Percentiles rank a stretch among this genome's conserved stretches.
Conservation (phyloP, 2,113 vertebrate species). For the Sakesphorus luctuosus region DNA sequence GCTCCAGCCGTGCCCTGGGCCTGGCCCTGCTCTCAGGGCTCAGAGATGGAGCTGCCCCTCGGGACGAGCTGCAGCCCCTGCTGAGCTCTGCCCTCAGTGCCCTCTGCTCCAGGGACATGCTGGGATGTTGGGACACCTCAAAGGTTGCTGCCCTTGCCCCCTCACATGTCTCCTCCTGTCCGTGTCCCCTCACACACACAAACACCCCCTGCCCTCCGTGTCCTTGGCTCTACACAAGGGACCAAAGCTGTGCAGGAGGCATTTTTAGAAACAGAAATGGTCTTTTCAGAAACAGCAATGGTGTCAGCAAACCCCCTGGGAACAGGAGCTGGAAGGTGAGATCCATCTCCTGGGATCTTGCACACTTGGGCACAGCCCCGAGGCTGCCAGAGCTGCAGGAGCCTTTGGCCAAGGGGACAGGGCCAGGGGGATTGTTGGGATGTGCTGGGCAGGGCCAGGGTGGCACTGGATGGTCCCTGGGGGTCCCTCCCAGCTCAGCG, state of each 20-base stretch:
- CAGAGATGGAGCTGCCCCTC: not conserved
- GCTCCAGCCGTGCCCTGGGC: fast-evolving
- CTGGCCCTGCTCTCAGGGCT: not conserved
- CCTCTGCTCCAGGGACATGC: not conserved
- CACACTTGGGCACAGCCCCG: not conserved
- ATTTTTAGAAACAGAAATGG: not conserved
- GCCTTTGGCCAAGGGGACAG: not conserved
- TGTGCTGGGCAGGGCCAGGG: not conserved
- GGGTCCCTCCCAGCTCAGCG: not conserved
- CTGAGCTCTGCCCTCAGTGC: not conserved
- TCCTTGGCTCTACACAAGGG: not conserved
- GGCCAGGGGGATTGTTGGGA: not conserved
- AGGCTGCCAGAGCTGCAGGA: not conserved
- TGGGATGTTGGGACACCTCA: not conserved
- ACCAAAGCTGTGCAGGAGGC: not conserved
- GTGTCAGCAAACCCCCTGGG: not conserved
- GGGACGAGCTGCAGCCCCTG: not conserved
- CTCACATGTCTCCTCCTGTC: not conserved
- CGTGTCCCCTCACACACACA: not conserved
- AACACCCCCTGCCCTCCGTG: not conserved
- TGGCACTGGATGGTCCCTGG: not conserved
- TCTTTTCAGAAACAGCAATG: too few relatives aligned
- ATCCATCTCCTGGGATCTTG: not conserved
- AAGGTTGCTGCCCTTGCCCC: not conserved
- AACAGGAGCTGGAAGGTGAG: not conserved